Conservation (phyloP, 1,140 invertebrate species). For the Neotoxoptera formosana region DNA sequence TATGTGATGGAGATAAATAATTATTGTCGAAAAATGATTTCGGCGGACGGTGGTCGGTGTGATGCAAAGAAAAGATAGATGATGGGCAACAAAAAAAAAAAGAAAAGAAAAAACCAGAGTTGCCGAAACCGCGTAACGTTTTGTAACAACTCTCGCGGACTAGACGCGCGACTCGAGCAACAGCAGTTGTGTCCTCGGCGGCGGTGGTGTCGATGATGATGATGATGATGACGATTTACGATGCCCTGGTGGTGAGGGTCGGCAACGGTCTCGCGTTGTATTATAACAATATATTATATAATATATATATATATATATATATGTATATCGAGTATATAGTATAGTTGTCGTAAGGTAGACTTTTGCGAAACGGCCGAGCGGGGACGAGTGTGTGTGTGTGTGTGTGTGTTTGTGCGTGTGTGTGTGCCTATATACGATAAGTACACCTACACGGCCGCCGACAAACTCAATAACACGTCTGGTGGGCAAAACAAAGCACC, state of each 20-base stretch:
- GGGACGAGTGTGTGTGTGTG: background rate
- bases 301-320: background rate
- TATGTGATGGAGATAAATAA: background rate
- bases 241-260: background rate
- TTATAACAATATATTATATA: background rate
- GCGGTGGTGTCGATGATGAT: background rate
- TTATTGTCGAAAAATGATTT: background rate
- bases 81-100: background rate
- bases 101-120: background rate
- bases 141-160: background rate
- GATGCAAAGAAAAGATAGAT: background rate
- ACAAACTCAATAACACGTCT: slow-evolving; percentile 54
- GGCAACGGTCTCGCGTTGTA: background rate
- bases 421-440: slow-evolving; percentile 22
- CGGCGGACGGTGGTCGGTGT: background rate
- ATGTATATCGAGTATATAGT: background rate
- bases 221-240: slow-evolving; percentile 11
- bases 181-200: slow-evolving; percentile 23
- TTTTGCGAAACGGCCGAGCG: slow-evolving; percentile 16
- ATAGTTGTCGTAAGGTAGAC: background rate
- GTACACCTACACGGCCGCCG: background rate
- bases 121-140: background rate
- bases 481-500: slow-evolving; percentile 44
- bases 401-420: background rate
- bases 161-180: slow-evolving; percentile 28